phyloP scores from a whole-genome alignment of 2,113 vertebrate genomes.

The Tympanuchus pallidicinctus region DNA sequence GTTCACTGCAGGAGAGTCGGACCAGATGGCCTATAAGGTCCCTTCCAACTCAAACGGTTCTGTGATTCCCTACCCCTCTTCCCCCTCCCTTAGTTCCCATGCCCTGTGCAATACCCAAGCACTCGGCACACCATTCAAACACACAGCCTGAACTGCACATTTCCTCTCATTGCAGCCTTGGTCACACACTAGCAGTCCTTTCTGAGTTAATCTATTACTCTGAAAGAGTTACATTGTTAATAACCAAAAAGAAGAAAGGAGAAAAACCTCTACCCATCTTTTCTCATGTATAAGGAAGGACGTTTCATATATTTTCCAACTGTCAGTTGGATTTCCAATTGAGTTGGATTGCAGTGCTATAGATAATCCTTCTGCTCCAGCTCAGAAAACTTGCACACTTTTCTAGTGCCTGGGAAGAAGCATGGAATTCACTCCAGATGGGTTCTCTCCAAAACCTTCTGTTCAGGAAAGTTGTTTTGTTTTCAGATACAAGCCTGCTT shows the following conservation, averaged over 20 bases:
- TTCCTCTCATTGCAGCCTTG: slow-evolving; percentile 40
- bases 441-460: neutral
- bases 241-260: slow-evolving; percentile 45
- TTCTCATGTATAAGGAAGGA: slow-evolving; percentile 40
- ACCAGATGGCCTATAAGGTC: no score
- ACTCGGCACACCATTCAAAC: slow-evolving; percentile 4
- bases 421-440: neutral
- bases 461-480: neutral
- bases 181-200: slow-evolving; percentile 29
- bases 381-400: neutral
- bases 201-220: slow-evolving; percentile 33
- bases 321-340: neutral
- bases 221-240: slow-evolving; percentile 66
- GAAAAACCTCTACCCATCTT: neutral
- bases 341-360: slow-evolving; percentile 32
- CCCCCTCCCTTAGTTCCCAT: slow-evolving; percentile 46
- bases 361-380: slow-evolving; percentile 26
- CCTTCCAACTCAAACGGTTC: no score
- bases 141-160: slow-evolving; percentile 11
- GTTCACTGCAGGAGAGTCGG: no score
- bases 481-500: neutral
- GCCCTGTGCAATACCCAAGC: slow-evolving; percentile 5
- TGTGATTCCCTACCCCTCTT: neutral
- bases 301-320: slow-evolving; percentile 41
- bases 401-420: neutral